Conservation (phyloP, 1,140 invertebrate species). For the Papilio polytes region DNA sequence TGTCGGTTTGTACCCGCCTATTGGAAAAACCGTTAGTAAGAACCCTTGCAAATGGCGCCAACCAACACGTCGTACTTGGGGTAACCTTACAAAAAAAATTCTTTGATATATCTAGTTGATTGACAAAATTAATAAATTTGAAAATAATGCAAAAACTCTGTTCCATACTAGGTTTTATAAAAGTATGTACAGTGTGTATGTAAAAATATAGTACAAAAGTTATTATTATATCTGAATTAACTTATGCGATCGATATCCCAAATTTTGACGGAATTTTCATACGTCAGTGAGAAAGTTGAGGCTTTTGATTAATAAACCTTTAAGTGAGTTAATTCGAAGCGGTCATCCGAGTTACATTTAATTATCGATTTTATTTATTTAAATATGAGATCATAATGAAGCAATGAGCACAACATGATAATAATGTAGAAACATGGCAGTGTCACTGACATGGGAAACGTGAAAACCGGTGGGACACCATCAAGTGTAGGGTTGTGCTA, state of each 20-base stretch:
- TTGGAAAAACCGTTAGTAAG: constrained; percentile 31
- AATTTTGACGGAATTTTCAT: no score
- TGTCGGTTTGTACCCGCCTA: constrained; percentile 23
- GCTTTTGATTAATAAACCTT: neutral
- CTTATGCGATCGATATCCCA: no score
- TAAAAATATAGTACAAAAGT: no score
- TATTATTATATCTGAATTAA: no score
- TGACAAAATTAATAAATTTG: no score
- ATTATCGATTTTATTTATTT: neutral
- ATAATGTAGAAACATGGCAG: constrained; percentile 21
- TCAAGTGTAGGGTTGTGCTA: constrained; percentile 18
- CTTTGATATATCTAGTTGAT: neutral
- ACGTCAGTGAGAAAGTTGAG: neutral
- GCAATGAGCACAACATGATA: constrained; percentile 30
- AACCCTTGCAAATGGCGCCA: constrained; percentile 25
- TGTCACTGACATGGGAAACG: constrained; percentile 34
- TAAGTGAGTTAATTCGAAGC: neutral
- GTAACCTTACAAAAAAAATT: neutral
- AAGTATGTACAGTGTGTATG: no score
- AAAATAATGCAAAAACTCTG: no score
- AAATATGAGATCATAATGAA: constrained; percentile 2
- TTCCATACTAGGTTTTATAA: no score
- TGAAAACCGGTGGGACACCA: constrained; percentile 20
- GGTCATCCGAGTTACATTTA: neutral
- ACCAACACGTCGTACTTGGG: neutral